Percentiles rank a stretch among this genome's conserved stretches.
These are phyloP conservation scores for Atrichornis clamosus DNA, from an alignment of 2,113 vertebrate genomes.

Conservation along the genomic window DNA sequence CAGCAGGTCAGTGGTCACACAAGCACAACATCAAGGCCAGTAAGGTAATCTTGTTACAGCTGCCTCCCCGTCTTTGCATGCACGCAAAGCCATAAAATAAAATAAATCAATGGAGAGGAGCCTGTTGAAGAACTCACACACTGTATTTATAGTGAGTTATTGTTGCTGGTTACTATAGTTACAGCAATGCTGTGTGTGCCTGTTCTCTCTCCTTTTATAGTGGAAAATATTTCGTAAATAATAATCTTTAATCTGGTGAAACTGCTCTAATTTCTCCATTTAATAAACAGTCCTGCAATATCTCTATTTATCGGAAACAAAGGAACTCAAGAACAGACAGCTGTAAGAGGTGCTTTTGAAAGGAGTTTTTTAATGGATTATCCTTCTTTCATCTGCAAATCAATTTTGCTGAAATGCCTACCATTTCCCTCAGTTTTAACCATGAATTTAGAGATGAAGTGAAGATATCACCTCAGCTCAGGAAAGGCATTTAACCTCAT, in stretches of 20 bases:
- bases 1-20: background rate
- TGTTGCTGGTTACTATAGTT: slow-evolving; percentile 60
- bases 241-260: slow-evolving; percentile 29
- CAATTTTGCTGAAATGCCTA: background rate
- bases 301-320: slow-evolving; percentile 1
- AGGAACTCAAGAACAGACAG: slow-evolving; percentile 2
- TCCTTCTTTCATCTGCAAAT: slow-evolving; percentile 2
- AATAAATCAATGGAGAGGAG: slow-evolving; percentile 26
- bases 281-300: background rate
- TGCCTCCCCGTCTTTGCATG: background rate
- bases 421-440: background rate
- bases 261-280: slow-evolving; percentile 5
- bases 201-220: slow-evolving; percentile 1
- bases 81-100: background rate
- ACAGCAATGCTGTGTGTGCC: slow-evolving; percentile 36
- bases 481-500: background rate
- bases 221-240: slow-evolving; percentile 49
- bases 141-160: slow-evolving; percentile 53
- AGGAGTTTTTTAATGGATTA: background rate
- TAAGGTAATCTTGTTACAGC: background rate
- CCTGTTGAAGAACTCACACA: background rate
- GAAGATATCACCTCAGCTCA: background rate
- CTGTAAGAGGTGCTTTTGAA: background rate
- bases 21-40: background rate
- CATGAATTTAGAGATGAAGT: background rate